A percentile compares a stretch with the other conserved stretches of the same genome.
Conservation (phyloP, 2,888 invertebrate species). For the Agrilus mali region DNA sequence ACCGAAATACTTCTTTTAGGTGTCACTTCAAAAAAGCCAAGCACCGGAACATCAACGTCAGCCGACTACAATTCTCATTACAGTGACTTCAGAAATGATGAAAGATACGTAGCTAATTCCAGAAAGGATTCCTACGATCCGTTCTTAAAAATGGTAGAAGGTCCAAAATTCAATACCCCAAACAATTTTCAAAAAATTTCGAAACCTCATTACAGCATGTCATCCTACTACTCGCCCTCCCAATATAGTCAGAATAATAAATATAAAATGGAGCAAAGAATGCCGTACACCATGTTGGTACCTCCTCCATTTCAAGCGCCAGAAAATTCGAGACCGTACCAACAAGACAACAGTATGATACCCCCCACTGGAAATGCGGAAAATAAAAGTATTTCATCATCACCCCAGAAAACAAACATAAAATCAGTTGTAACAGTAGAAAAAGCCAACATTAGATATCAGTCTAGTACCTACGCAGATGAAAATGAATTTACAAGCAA, state of each 20-base stretch:
- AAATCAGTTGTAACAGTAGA: conserved; percentile 38
- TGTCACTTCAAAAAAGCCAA: conserved; percentile 55
- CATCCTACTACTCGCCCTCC: conserved; percentile 17
- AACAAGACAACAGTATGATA: conserved; percentile 11
- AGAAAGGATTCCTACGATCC: conserved; percentile 32
- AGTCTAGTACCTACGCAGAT: conserved; percentile 41
- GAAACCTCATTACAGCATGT: conserved; percentile 28
- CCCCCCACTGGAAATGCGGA: conserved; percentile 7
- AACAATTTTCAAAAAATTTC: conserved; percentile 28
- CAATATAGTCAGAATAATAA: conserved; percentile 31
- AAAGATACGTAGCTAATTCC: conserved; percentile 20
- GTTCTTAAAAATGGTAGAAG: conserved; percentile 37
- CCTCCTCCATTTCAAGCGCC: conserved; percentile 47
- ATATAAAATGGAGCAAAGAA: conserved; percentile 30
- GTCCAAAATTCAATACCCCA: conserved; percentile 32
- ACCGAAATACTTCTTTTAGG: conserved; percentile 58
- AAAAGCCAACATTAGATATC: conserved; percentile 51
- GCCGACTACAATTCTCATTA: conserved; percentile 3
- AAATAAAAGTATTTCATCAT: neutral
- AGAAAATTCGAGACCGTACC: conserved; percentile 10
- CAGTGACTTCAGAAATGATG: neutral
- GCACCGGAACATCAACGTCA: conserved; percentile 32
- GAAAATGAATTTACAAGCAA: conserved; percentile 35
- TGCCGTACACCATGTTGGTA: conserved; percentile 54
- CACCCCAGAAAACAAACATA: conserved; percentile 5